Conservation (phyloP, 2,888 invertebrate species). For the Ligdia adustata region DNA sequence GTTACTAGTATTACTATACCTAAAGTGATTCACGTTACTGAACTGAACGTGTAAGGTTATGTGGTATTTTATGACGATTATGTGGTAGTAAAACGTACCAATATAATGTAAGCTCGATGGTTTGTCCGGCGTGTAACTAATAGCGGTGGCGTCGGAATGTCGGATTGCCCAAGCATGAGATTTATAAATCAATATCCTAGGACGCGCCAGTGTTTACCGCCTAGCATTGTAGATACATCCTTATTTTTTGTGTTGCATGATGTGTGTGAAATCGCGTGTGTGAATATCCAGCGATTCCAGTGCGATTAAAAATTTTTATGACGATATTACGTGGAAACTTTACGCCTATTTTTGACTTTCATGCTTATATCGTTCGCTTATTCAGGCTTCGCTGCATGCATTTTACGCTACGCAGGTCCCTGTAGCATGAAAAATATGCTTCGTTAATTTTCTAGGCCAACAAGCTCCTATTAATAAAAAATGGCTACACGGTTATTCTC, state of each 20-base stretch:
- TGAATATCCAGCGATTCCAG: conserved; percentile 2
- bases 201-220: conserved; percentile 47
- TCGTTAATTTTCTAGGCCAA: conserved; percentile 76
- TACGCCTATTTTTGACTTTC: conserved; percentile 26
- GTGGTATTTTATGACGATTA: background rate
- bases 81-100: conserved; percentile 11
- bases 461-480: conserved; percentile 75
- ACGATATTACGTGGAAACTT: background rate
- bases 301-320: background rate
- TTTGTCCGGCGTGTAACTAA: conserved; percentile 35
- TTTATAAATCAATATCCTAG: conserved; percentile 59
- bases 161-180: conserved; percentile 45
- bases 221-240: conserved; percentile 28
- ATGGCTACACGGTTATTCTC: conserved; percentile 71
- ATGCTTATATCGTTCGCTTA: conserved; percentile 21
- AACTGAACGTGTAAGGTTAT: background rate
- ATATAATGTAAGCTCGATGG: conserved; percentile 15
- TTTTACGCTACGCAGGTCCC: conserved; percentile 69
- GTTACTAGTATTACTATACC: background rate
- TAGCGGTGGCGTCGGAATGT: conserved; percentile 47
- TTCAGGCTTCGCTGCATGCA: conserved; percentile 64
- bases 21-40: background rate
- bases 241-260: conserved; percentile 18
- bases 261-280: conserved; percentile 4
- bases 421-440: conserved; percentile 70